Conservation (phyloP, 30 jellyfish, hydroid and myxozoan species). For the Chrysaora quinquecirrha region DNA sequence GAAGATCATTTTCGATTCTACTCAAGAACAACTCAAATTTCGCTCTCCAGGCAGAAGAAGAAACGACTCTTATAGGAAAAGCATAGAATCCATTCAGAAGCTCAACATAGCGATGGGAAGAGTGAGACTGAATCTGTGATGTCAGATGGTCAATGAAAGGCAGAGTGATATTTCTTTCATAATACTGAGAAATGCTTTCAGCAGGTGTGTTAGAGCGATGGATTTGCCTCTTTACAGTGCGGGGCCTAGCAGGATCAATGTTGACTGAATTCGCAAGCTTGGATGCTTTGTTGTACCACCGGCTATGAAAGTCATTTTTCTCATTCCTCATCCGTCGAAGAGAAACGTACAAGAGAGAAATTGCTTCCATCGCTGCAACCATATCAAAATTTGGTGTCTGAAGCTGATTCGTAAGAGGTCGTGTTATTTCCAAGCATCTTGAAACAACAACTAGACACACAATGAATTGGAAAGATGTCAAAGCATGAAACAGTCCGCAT, state of each 20-base stretch:
- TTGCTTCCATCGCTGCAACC: background rate
- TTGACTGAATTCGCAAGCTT: slow-evolving; percentile 32
- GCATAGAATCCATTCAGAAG: slow-evolving; percentile 27
- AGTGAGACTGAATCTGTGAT: slow-evolving; percentile 25
- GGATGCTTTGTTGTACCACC: slow-evolving; percentile 35
- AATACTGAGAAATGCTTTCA: slow-evolving; percentile 37
- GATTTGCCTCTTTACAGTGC: slow-evolving; percentile 29
- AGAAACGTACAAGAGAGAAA: slow-evolving; percentile 21
- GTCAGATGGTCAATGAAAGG: slow-evolving; percentile 62
- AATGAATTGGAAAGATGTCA: slow-evolving; percentile 44
- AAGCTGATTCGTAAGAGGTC: slow-evolving; percentile 39
- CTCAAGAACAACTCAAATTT: slow-evolving; percentile 24
- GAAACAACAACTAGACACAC: slow-evolving; percentile 32
- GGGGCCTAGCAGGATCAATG: slow-evolving; percentile 18
- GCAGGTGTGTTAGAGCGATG: slow-evolving; percentile 38
- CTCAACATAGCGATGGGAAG: background rate
- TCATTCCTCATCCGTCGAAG: slow-evolving; percentile 15
- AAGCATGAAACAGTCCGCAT: slow-evolving; percentile 11
- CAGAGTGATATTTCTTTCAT: slow-evolving; percentile 14
- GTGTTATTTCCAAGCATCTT: slow-evolving; percentile 22
- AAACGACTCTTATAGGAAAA: slow-evolving; percentile 22
- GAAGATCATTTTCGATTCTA: slow-evolving; percentile 12
- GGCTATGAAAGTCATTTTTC: background rate
- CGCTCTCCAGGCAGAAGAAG: slow-evolving; percentile 34
- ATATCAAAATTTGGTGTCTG: slow-evolving; percentile 28